Evolutionary conservation across 1,140 invertebrate genomes (phyloP).

Genomic region (Limonius californicus): DNA sequence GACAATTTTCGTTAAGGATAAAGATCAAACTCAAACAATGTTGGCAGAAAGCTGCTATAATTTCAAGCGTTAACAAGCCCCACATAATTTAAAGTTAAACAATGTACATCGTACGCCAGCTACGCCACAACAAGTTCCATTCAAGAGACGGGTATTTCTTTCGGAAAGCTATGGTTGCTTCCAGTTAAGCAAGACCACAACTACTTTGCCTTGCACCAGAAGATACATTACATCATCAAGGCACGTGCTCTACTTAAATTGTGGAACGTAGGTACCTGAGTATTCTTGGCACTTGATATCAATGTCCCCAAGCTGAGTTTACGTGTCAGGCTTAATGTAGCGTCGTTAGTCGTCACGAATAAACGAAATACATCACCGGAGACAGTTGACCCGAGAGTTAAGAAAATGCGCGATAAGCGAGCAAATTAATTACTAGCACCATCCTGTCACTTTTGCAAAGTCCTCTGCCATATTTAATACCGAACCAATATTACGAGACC

Average conservation of each 20-base stretch:
- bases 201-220: no score
- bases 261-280: background rate
- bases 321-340: background rate
- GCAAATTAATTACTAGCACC: background rate
- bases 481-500: no score
- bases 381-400: background rate
- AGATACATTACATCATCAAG: background rate
- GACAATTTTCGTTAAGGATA: no score
- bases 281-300: background rate
- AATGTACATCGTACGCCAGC: no score
- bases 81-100: no score
- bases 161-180: no score
- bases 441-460: background rate
- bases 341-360: background rate
- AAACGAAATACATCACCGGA: background rate
- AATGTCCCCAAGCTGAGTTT: background rate
- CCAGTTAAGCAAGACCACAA: no score
- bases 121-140: no score
- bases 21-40: no score
- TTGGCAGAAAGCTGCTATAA: no score
- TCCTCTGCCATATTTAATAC: background rate
- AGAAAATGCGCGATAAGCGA: background rate
- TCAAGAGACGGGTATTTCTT: no score
- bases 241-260: background rate
- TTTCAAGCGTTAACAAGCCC: no score